Conservation (phyloP, 1,140 invertebrate species). For the Brachionus asplanchnoidis region DNA sequence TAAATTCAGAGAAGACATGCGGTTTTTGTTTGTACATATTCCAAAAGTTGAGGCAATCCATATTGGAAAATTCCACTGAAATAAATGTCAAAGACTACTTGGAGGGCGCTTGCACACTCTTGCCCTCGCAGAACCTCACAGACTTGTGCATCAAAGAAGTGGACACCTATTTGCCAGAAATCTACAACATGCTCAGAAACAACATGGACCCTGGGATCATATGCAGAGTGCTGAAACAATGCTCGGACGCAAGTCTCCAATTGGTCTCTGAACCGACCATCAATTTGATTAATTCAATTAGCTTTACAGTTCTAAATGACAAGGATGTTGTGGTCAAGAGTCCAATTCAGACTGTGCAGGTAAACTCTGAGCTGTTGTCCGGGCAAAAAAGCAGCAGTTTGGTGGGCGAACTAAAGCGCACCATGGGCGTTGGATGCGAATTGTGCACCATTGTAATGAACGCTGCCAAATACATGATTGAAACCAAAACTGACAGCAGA, state of each 20-base stretch:
- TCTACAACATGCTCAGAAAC: slow-evolving; percentile 27
- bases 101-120: slow-evolving; percentile 21
- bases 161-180: neutral
- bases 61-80: slow-evolving; percentile 24
- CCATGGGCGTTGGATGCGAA: slow-evolving; percentile 25
- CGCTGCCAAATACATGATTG: slow-evolving; percentile 17
- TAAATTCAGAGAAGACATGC: slow-evolving; percentile 4
- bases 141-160: neutral
- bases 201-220: slow-evolving; percentile 30
- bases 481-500: neutral
- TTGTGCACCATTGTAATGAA: slow-evolving; percentile 25
- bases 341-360: neutral
- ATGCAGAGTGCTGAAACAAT: slow-evolving; percentile 24
- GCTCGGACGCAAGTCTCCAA: neutral
- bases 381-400: neutral
- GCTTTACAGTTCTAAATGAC: neutral
- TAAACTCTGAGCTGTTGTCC: neutral
- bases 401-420: neutral
- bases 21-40: slow-evolving; percentile 29
- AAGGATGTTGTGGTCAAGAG: neutral
- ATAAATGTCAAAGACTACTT: slow-evolving; percentile 23
- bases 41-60: neutral
- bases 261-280: neutral
- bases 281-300: neutral
- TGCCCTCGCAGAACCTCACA: neutral